Evolutionary conservation across 2,113 vertebrate species (phyloP).

Genomic region (Nothobranchius kuhntae): DNA sequence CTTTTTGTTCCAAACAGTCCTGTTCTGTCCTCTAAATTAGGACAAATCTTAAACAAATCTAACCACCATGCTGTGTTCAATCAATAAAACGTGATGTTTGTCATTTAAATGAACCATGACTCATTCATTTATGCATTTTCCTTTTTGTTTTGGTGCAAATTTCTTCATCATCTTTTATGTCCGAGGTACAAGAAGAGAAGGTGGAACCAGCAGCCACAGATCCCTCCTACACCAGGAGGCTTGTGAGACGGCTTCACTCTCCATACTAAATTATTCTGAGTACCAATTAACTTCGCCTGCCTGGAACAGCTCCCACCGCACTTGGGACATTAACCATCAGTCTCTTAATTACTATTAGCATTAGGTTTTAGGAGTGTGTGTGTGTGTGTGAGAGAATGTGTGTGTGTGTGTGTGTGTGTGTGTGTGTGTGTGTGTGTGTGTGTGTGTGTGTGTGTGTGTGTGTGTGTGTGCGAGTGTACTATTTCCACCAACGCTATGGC

Average conservation of each 20-base stretch:
- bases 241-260: conserved; percentile 32
- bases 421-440: conserved; percentile 10
- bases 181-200: background rate
- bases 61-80: too few relatives aligned
- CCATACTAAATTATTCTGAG: conserved; percentile 47
- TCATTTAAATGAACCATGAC: too few relatives aligned
- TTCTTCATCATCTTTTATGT: background rate
- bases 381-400: too few relatives aligned
- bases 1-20: background rate
- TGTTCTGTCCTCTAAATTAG: background rate
- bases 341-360: conserved; percentile 62
- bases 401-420: too few relatives aligned
- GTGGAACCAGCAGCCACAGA: background rate
- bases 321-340: conserved; percentile 70
- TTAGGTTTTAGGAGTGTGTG: conserved; percentile 33
- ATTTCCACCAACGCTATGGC: conserved; percentile 11
- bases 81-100: too few relatives aligned
- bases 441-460: too few relatives aligned
- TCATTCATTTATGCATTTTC: background rate
- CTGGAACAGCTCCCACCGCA: conserved; percentile 61
- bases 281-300: conserved; percentile 62
- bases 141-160: background rate
- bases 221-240: conserved; percentile 32
- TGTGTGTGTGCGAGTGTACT: background rate
- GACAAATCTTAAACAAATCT: too few relatives aligned